Conservation (phyloP, 2,888 invertebrate species). For the Achlya flavicornis region DNA sequence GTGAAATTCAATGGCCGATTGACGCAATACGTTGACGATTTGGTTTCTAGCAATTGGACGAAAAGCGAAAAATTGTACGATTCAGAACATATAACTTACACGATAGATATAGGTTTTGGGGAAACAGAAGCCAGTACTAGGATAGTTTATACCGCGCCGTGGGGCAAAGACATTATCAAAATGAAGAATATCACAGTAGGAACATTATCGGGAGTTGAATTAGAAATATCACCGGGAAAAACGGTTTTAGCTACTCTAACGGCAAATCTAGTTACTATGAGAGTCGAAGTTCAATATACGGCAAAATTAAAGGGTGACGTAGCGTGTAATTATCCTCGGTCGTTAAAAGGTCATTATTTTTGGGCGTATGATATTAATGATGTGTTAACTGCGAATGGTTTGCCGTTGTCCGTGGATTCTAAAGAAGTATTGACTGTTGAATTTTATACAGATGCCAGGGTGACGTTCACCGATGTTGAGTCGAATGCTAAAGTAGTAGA, state of each 20-base stretch:
- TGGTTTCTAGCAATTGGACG: conserved; percentile 38
- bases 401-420: conserved; percentile 12
- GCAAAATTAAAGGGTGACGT: conserved; percentile 28
- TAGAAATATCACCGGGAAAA: conserved; percentile 18
- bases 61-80: conserved; percentile 27
- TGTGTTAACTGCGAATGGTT: conserved; percentile 15
- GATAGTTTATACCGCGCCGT: background rate
- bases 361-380: conserved; percentile 31
- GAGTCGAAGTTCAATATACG: conserved; percentile 29
- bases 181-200: conserved; percentile 17
- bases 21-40: conserved; percentile 35
- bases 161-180: conserved; percentile 15
- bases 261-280: conserved; percentile 19
- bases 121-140: background rate
- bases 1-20: conserved; percentile 37
- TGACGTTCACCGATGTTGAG: conserved; percentile 16
- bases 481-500: background rate
- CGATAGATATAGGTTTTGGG: background rate
- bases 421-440: conserved; percentile 27
- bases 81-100: conserved; percentile 21
- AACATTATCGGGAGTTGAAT: conserved; percentile 12
- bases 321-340: conserved; percentile 28
- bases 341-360: conserved; percentile 29
- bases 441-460: conserved; percentile 23
- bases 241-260: conserved; percentile 15